Evolutionary conservation across 2,888 invertebrate genomes (phyloP).

Genomic region (Cerastis leucographa): DNA sequence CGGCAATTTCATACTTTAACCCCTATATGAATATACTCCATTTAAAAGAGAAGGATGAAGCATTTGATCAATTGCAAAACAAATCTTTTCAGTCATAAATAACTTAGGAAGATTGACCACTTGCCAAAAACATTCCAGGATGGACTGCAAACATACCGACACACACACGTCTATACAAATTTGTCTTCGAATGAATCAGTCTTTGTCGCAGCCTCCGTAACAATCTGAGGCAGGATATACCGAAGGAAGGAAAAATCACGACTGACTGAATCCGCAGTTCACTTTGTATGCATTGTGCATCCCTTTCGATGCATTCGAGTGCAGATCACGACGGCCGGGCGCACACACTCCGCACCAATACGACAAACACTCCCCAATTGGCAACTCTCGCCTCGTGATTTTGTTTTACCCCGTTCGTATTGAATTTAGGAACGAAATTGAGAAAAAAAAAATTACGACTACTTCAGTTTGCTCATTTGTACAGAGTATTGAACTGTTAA

Average conservation of each 20-base stretch:
- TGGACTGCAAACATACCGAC: slow-evolving; percentile 39
- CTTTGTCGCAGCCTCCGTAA: slow-evolving; percentile 75
- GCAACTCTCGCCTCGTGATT: slow-evolving; percentile 78
- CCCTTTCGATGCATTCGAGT: slow-evolving; percentile 77
- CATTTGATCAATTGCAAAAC: background rate
- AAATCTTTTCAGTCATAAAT: no score
- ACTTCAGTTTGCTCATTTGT: slow-evolving; percentile 55
- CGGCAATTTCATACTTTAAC: no score
- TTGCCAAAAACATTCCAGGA: slow-evolving; percentile 6
- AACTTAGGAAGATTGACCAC: background rate
- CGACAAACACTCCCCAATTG: slow-evolving; percentile 86
- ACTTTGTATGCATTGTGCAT: slow-evolving; percentile 87
- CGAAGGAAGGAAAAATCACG: slow-evolving; percentile 81
- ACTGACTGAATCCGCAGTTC: slow-evolving; percentile 78
- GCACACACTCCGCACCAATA: slow-evolving; percentile 77
- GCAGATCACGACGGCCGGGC: slow-evolving; percentile 78
- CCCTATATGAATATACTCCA: no score
- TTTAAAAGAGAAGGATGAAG: background rate
- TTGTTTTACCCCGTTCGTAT: slow-evolving; percentile 77
- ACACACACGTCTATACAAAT: slow-evolving; percentile 65
- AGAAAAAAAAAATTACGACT: slow-evolving; percentile 43
- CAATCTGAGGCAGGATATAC: slow-evolving; percentile 75
- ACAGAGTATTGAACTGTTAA: slow-evolving; percentile 56
- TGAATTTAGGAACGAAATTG: slow-evolving; percentile 67
- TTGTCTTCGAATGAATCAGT: slow-evolving; percentile 72